These are phyloP conservation scores for Hydractinia symbiolongicarpus DNA, from an alignment of 30 jellyfish, hydroid and myxozoan genomes.

Conservation along the genomic window DNA sequence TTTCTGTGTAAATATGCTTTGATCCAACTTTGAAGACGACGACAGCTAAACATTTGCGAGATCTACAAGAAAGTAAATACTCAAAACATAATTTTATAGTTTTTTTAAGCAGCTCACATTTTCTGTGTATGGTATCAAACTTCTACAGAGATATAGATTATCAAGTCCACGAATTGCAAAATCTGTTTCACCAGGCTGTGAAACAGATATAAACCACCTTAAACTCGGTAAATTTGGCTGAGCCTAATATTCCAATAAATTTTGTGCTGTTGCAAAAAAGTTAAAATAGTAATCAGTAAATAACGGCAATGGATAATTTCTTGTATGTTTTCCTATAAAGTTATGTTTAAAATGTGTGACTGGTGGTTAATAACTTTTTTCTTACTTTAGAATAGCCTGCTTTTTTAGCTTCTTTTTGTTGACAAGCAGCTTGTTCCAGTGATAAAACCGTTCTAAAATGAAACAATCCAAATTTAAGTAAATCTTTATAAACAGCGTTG, in stretches of 20 bases:
- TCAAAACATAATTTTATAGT: background rate
- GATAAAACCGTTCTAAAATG: conserved; percentile 33
- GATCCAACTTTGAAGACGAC: conserved; percentile 70
- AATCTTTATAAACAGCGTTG: no score
- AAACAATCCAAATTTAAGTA: background rate
- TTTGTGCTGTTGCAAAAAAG: no score
- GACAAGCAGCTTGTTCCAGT: conserved; percentile 56
- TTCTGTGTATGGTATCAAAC: background rate
- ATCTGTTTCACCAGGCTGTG: no score
- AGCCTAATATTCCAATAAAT: no score
- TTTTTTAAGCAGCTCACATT: background rate
- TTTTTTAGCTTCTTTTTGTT: conserved; percentile 45
- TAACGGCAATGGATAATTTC: no score
- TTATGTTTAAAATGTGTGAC: no score
- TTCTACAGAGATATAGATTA: background rate
- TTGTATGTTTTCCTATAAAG: no score
- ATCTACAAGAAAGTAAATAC: conserved; percentile 5
- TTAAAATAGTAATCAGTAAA: no score
- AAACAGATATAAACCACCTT: no score
- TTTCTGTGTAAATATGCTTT: conserved; percentile 48
- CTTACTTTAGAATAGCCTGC: conserved; percentile 77
- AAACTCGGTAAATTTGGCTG: no score
- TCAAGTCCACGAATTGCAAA: no score
- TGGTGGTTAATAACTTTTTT: no score
- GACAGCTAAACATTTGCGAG: conserved; percentile 29